Evolutionary conservation across 2,113 vertebrate genomes (phyloP).

Genomic region (Origma solitaria): DNA sequence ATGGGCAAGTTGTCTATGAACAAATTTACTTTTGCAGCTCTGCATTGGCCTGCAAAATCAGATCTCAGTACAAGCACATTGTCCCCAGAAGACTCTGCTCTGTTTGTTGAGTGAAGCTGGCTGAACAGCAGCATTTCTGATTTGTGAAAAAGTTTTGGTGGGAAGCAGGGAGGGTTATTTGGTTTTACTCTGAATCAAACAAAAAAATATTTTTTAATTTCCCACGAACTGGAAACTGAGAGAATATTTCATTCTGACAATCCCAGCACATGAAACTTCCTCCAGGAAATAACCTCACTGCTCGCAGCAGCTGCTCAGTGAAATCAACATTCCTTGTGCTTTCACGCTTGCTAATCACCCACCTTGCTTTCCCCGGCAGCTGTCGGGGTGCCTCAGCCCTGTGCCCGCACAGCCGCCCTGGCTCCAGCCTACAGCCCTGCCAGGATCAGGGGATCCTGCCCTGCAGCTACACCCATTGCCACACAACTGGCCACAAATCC

Average conservation of each 20-base stretch:
- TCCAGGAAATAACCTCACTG: conserved; percentile 6
- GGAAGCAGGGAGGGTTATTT: neutral
- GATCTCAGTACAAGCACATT: neutral
- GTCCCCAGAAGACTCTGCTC: neutral
- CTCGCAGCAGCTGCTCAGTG: neutral
- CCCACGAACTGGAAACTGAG: neutral
- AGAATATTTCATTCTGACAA: neutral
- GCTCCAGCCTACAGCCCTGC: neutral
- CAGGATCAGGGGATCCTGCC: neutral
- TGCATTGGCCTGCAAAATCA: neutral
- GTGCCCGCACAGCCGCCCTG: accelerated
- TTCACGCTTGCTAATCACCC: neutral
- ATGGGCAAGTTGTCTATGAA: neutral
- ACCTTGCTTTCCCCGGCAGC: neutral
- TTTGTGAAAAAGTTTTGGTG: neutral
- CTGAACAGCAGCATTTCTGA: neutral
- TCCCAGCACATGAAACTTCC: neutral
- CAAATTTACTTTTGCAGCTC: neutral
- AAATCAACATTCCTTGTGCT: neutral
- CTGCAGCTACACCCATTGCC: too few relatives aligned
- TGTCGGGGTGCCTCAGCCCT: neutral
- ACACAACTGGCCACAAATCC: neutral
- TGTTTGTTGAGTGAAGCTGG: neutral
- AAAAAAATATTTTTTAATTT: neutral
- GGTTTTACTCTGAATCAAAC: neutral